Conservation (phyloP, 2,797 vertebrate species). For the Acropternis orthonyx region DNA sequence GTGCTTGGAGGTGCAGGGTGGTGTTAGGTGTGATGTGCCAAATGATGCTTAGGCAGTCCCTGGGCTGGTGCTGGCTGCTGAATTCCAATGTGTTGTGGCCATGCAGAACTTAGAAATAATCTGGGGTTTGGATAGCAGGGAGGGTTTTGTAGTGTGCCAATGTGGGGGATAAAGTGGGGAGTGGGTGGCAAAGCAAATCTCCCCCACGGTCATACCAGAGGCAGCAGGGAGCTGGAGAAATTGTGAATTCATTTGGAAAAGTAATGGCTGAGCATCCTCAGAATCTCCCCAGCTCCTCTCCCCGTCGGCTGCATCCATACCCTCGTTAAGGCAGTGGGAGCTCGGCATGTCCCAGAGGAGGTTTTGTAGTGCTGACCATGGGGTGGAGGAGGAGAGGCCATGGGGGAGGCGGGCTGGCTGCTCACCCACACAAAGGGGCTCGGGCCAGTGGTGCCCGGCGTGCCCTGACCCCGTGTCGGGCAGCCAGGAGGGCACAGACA, state of each 20-base stretch:
- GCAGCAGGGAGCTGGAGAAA: background rate
- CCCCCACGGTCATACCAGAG: background rate
- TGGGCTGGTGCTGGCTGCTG: background rate
- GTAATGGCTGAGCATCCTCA: background rate
- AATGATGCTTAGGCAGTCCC: background rate
- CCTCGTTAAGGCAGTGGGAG: background rate
- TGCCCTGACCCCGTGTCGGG: background rate
- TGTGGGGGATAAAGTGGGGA: background rate
- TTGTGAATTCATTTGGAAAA: background rate
- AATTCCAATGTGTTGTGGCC: background rate
- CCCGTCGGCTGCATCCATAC: rapidly evolving
- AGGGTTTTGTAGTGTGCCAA: background rate
- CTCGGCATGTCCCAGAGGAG: rapidly evolving
- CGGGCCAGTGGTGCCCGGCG: rapidly evolving
- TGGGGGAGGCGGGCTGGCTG: background rate
- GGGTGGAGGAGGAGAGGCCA: background rate
- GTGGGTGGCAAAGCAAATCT: background rate
- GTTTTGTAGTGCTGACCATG: background rate
- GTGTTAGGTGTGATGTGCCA: background rate
- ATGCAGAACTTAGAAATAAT: background rate
- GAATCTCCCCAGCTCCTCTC: background rate
- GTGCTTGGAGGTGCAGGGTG: background rate
- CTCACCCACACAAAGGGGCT: constrained; percentile 34
- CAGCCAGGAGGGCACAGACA: background rate
- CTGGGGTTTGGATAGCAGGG: background rate